These are phyloP conservation scores for Okamejei kenojei DNA, from an alignment of 2,797 vertebrate species.

Conservation along the genomic window DNA sequence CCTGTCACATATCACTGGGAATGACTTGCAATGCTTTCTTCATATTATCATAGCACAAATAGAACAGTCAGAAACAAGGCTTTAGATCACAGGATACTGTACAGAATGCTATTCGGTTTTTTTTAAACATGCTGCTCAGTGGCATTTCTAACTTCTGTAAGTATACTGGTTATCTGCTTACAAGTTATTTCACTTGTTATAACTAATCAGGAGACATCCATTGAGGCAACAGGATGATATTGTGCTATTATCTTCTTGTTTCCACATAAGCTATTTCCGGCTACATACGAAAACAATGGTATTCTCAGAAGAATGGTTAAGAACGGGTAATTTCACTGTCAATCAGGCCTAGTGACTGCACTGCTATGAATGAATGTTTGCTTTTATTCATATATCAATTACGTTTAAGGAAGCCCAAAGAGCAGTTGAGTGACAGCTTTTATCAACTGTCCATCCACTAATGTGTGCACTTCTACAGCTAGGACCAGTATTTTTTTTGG, in stretches of 20 bases:
- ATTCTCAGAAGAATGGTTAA: background rate
- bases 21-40: slow-evolving; percentile 27
- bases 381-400: background rate
- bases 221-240: background rate
- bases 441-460: background rate
- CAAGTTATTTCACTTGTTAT: background rate
- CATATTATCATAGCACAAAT: slow-evolving; percentile 24
- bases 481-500: background rate
- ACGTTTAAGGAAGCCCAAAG: background rate
- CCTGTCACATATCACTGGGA: slow-evolving; percentile 15
- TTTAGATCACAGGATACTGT: background rate
- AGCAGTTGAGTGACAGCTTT: background rate
- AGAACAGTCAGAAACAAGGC: background rate
- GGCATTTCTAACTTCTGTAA: background rate
- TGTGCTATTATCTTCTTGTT: background rate
- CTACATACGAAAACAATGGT: background rate
- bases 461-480: background rate
- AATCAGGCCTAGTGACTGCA: too few species aligned
- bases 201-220: background rate
- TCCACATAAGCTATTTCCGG: background rate
- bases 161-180: background rate
- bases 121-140: too few species aligned
- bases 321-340: too few species aligned
- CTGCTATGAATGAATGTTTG: background rate
- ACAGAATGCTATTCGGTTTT: background rate